phyloP scores from a whole-genome alignment of 2,888 invertebrate genomes.

The Amaurobius ferox region DNA sequence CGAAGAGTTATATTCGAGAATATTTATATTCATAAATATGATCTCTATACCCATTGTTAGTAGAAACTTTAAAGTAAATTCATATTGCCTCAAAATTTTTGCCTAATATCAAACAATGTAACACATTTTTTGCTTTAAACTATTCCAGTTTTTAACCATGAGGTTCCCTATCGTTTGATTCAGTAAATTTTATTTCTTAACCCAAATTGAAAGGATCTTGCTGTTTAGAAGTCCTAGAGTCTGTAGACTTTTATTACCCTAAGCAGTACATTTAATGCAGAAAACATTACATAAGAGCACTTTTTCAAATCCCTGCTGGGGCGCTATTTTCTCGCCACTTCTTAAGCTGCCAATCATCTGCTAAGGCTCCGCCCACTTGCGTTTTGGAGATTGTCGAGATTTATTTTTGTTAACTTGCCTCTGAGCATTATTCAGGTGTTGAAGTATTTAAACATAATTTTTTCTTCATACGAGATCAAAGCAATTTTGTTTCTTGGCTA shows the following conservation, averaged over 20 bases:
- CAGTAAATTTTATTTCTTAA: no score
- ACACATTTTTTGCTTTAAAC: no score
- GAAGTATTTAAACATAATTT: conserved; percentile 8
- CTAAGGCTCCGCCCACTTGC: not conserved
- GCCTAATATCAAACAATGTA: no score
- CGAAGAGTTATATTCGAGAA: no score
- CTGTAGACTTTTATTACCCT: not conserved
- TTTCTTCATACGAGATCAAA: not conserved
- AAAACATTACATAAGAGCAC: not conserved
- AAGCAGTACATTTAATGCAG: conserved; percentile 17
- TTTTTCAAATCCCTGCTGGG: conserved; percentile 42
- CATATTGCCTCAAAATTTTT: no score
- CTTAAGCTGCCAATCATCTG: not conserved
- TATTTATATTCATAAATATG: no score
- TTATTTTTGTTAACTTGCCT: not conserved
- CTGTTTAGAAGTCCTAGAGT: conserved; percentile 1
- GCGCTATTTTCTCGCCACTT: conserved; percentile 35
- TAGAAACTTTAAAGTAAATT: no score
- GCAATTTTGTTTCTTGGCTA: not conserved
- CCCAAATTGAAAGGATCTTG: not conserved
- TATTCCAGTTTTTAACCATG: no score
- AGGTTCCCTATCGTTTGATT: no score
- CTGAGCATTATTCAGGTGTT: not conserved
- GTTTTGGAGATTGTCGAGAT: not conserved
- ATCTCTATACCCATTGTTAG: no score